Conservation (phyloP, 2,797 vertebrate species). For the Malacoctenus gilli region DNA sequence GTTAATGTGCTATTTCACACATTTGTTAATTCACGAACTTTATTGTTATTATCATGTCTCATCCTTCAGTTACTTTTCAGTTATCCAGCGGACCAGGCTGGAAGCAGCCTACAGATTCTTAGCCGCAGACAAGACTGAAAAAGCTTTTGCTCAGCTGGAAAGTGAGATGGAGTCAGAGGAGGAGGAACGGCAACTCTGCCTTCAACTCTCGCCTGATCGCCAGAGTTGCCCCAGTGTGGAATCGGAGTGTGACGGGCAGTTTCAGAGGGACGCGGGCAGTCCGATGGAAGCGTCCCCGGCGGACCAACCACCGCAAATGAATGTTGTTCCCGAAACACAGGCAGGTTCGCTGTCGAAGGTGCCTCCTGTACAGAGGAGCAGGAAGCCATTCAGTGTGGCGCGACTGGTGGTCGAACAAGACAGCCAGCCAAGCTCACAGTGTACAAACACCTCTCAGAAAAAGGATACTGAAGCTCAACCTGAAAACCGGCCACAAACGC, state of each 20-base stretch:
- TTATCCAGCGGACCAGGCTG: constrained; percentile 52
- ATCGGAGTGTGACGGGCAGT: background rate
- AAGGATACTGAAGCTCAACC: constrained; percentile 4
- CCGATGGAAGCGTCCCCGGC: constrained; percentile 63
- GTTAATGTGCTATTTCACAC: too few species aligned
- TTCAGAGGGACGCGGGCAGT: constrained; percentile 50
- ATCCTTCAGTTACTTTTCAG: constrained; percentile 31
- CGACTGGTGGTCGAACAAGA: constrained; percentile 75
- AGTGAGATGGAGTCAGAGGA: constrained; percentile 64
- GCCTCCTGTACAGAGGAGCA: background rate
- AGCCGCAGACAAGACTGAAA: constrained; percentile 13
- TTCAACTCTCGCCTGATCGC: constrained; percentile 17
- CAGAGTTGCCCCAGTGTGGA: background rate
- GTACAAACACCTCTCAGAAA: constrained; percentile 21
- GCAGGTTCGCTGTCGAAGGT: constrained; percentile 12
- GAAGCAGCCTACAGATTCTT: constrained; percentile 52
- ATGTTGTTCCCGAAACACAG: constrained; percentile 10
- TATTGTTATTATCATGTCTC: constrained; percentile 1
- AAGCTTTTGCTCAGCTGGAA: constrained; percentile 66
- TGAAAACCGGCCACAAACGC: constrained; percentile 4
- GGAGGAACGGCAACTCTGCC: constrained; percentile 10
- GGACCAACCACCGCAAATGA: constrained; percentile 36
- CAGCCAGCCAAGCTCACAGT: constrained; percentile 60
- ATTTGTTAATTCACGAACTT: too few species aligned
- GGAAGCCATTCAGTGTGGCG: constrained; percentile 56